Evolutionary conservation across 2,113 vertebrate species (phyloP).

Genomic region (Petaurus breviceps): DNA sequence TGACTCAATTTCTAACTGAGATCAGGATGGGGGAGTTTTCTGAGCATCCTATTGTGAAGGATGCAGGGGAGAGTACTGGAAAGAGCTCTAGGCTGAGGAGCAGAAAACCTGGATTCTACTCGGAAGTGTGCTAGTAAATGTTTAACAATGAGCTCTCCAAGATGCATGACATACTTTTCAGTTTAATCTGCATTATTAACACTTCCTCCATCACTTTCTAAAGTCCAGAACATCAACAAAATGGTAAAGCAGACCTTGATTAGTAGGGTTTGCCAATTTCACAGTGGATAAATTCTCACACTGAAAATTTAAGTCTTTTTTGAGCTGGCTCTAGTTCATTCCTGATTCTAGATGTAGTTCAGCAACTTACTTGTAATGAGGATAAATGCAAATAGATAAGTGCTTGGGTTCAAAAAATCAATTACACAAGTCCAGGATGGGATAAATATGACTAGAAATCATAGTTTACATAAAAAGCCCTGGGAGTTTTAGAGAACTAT

Average conservation of each 20-base stretch:
- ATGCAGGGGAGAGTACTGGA: neutral
- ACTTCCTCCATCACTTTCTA: neutral
- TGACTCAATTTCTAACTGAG: neutral
- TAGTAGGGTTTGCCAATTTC: neutral
- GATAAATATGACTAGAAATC: neutral
- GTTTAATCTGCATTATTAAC: neutral
- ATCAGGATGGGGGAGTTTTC: neutral
- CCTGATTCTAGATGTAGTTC: neutral
- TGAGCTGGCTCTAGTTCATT: neutral
- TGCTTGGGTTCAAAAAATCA: neutral
- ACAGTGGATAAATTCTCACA: neutral
- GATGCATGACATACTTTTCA: neutral
- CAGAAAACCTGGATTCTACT: neutral
- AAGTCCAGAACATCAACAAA: neutral
- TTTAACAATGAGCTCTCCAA: neutral
- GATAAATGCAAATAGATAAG: neutral
- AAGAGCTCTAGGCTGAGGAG: neutral
- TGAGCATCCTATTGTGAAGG: neutral
- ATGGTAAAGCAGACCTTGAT: neutral
- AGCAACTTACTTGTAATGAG: neutral
- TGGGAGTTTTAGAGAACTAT: neutral
- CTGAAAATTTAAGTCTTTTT: neutral
- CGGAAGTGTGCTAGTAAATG: neutral
- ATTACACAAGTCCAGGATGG: neutral
- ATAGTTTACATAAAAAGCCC: neutral